Evolutionary conservation across 2,888 invertebrate genomes (phyloP).

Genomic region (Piscicola geometra): DNA sequence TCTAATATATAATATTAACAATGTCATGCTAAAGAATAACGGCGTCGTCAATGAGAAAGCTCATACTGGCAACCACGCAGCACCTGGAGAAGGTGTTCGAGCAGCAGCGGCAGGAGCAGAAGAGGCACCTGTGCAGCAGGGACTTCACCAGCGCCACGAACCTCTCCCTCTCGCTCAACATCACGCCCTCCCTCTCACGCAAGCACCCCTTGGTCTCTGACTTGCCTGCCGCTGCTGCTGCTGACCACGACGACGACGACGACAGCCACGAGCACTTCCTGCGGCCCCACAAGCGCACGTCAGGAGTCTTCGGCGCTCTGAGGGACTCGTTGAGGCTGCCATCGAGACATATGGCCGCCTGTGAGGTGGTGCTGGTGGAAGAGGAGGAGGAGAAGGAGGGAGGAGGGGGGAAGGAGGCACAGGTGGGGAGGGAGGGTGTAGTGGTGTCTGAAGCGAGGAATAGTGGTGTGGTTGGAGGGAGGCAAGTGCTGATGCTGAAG

Average conservation of each 20-base stretch:
- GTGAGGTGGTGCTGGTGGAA: background rate
- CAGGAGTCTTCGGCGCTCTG: conserved; percentile 9
- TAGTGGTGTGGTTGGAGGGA: background rate
- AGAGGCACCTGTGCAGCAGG: conserved; percentile 6
- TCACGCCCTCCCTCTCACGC: conserved; percentile 10
- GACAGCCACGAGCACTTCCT: background rate
- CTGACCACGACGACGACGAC: background rate
- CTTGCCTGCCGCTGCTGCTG: background rate
- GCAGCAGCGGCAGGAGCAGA: background rate
- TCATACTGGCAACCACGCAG: too few species aligned
- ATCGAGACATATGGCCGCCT: background rate
- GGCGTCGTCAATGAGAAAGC: too few species aligned
- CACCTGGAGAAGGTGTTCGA: conserved; percentile 21
- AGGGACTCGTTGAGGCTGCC: conserved; percentile 4
- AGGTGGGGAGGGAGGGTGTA: background rate
- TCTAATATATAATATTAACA: too few species aligned
- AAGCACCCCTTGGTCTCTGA: background rate
- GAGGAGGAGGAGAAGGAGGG: background rate
- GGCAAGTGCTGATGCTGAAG: background rate
- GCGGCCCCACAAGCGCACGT: conserved; percentile 15
- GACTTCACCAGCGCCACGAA: conserved; percentile 16
- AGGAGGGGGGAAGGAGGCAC: background rate
- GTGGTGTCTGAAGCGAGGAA: background rate
- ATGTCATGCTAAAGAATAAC: too few species aligned
- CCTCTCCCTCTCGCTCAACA: background rate